These are phyloP conservation scores for Hoplostethus mediterraneus DNA, from an alignment of 2,797 vertebrate species.

Conservation along the genomic window DNA sequence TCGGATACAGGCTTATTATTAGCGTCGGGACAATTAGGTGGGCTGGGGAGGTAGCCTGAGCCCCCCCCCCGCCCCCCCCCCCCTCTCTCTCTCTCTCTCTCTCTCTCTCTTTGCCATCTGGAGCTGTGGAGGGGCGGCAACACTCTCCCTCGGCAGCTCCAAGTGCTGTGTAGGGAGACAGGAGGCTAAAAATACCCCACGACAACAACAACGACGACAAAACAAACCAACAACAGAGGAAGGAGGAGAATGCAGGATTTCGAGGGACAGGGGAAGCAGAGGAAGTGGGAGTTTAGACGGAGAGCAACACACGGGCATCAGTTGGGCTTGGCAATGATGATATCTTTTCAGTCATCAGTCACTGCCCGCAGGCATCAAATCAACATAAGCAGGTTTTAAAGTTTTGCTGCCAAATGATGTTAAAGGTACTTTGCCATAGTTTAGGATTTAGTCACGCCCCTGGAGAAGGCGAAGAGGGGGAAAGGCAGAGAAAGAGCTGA, in stretches of 20 bases:
- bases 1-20: slow-evolving; percentile 55
- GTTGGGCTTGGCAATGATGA: neutral
- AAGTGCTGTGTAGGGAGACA: slow-evolving; percentile 43
- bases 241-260: neutral
- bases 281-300: neutral
- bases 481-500: neutral
- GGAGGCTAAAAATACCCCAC: slow-evolving; percentile 76
- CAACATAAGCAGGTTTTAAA: no score
- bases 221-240: slow-evolving; percentile 39
- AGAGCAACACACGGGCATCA: neutral
- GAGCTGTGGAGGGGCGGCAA: slow-evolving; percentile 54
- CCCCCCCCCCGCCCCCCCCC: neutral
- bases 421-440: neutral
- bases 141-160: slow-evolving; percentile 63
- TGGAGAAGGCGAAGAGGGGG: neutral
- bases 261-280: slow-evolving; percentile 1
- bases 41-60: slow-evolving; percentile 56
- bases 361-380: no score
- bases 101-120: slow-evolving; percentile 59
- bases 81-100: neutral
- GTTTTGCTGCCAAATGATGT: neutral
- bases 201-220: slow-evolving; percentile 58
- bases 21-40: slow-evolving; percentile 64
- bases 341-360: no score
- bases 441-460: neutral